Base-by-base conservation (phyloP, 2,888 invertebrate genomes). In the Podotricha telesiphe region DNA sequence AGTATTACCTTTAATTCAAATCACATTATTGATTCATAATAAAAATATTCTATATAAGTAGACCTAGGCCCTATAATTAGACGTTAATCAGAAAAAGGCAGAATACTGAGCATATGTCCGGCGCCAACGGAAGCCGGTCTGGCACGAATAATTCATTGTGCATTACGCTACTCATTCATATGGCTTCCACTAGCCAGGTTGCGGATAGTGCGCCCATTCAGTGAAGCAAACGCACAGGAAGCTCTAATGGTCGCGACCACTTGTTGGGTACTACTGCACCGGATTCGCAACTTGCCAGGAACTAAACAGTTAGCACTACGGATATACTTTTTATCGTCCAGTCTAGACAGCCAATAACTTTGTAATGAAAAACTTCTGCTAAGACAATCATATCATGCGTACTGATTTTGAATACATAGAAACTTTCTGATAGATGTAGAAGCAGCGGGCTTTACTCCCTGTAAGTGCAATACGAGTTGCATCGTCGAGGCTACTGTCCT, bases 11-110 rank as follows among this genome's bases (percentile, higher is more conserved):
- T 37, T 37, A 37, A 10, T 37, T 37, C 10, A 4, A 45, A 45
- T n/a, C 5, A 15, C 15, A 45, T 15, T 5, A 45, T 47, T 3
- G 47, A 8, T 17, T 47, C 47, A 47, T 17, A n/a, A n/a, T 5
- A 47, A 47, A 47, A 47, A 47, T 42, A 42, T 13, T 42, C 13
- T 53, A 17, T 28, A 86, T 88, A 84, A 86, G 80, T 80, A 85
- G 86, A 86, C 83, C 82, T 82, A 82, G 80, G 84, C 82, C 88
- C 91, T 92, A 91, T 91, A 90, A 91, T 91, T 91, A 91, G 90
- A 91, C 83, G 83, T 87, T 90, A 88, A 91, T 90, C 89, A 88
- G 85, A 89, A 90, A 88, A 91, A 89, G 87, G 86, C 85, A 82
- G 84, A 83, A 82, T 83, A 82, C 81, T 80, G 80, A 84, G 84